Evolutionary conservation across 2,797 vertebrate species (phyloP).

Genomic region (Mus caroli): DNA sequence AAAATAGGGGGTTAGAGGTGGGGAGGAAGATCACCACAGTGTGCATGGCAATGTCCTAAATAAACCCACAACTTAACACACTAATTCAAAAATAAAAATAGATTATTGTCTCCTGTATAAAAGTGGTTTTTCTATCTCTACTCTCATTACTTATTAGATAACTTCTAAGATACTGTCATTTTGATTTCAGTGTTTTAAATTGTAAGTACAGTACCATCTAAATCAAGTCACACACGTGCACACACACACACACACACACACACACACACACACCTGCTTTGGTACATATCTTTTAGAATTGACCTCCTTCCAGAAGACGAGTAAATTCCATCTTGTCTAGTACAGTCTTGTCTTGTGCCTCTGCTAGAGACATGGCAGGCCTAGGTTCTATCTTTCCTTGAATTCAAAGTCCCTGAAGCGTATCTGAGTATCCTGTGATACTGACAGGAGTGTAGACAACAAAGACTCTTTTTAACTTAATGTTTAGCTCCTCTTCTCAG

Average conservation of each 20-base stretch:
- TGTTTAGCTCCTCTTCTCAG: not conserved
- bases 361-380: not conserved
- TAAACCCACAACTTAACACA: not conserved
- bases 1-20: not conserved
- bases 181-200: not conserved
- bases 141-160: not conserved
- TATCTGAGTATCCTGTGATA: not conserved
- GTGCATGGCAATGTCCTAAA: not conserved
- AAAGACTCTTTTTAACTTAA: not conserved
- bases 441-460: not conserved
- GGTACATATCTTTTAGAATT: not conserved
- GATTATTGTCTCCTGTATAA: not conserved
- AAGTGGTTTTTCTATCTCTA: not conserved
- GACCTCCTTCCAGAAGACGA: not conserved
- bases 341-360: not conserved
- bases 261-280: not conserved
- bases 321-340: constrained; percentile 2
- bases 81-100: not conserved
- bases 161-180: not conserved
- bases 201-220: not conserved
- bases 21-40: not conserved
- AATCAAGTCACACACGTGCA: not conserved
- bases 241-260: not conserved
- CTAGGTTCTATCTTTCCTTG: not conserved
- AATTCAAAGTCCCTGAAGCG: not conserved